A percentile compares a stretch with the other conserved stretches of the same genome.
Conservation (phyloP, 2,797 vertebrate species). For the Urophycis tenuis region DNA sequence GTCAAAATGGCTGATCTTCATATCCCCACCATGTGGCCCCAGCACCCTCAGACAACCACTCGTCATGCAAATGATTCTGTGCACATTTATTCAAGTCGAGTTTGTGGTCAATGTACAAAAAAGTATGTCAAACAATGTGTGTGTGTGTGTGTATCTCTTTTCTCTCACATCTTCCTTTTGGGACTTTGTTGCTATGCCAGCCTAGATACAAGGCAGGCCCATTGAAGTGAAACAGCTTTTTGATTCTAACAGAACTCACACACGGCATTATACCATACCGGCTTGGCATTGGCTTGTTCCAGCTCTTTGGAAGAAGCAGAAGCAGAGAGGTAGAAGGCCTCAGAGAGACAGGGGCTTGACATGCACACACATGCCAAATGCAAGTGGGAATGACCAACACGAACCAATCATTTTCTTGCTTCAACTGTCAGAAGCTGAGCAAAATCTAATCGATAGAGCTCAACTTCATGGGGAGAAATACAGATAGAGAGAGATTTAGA, state of each 20-base stretch:
- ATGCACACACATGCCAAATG: slow-evolving; percentile 8
- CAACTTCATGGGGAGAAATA: background rate
- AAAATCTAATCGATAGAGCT: slow-evolving; percentile 52
- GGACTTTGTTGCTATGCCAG: background rate
- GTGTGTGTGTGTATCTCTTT: too few species aligned
- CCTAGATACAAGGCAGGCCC: too few species aligned
- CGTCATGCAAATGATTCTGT: background rate
- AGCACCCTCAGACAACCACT: background rate
- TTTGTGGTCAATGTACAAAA: background rate
- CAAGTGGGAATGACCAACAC: slow-evolving; percentile 18
- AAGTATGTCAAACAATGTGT: background rate
- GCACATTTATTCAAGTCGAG: background rate
- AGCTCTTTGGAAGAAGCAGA: background rate
- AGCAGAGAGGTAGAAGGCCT: background rate
- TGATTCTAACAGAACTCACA: background rate
- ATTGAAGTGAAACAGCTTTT: background rate
- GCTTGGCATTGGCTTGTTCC: too few species aligned
- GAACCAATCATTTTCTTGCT: slow-evolving; percentile 50
- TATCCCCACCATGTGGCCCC: background rate
- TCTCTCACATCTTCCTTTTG: background rate
- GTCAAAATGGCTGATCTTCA: background rate
- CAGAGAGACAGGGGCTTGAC: background rate
- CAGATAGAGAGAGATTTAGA: slow-evolving; percentile 18
- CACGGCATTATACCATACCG: too few species aligned
- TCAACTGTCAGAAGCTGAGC: slow-evolving; percentile 42